phyloP scores from a whole-genome alignment of 1,140 invertebrate genomes.

The Drosophila orosa region DNA sequence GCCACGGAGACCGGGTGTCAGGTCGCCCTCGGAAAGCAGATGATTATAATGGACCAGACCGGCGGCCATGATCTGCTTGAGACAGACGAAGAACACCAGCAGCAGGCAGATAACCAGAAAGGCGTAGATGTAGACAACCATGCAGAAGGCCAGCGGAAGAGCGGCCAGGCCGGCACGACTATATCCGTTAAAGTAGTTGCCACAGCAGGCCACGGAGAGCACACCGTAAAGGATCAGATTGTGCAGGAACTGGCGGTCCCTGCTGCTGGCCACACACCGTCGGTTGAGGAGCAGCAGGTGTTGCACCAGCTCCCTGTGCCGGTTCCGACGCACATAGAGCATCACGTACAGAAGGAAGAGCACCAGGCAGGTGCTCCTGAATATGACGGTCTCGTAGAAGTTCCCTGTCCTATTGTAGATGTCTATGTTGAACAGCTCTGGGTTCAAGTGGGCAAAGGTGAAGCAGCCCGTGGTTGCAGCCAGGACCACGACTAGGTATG shows the following conservation, averaged over 20 bases:
- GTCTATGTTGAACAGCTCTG: constrained; percentile 27
- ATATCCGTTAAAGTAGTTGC: constrained; percentile 45
- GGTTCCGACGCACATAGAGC: constrained; percentile 47
- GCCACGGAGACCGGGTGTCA: constrained; percentile 8
- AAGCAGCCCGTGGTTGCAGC: constrained; percentile 12
- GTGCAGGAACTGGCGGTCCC: constrained; percentile 26
- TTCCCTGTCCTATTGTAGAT: constrained; percentile 65
- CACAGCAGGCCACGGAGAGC: constrained; percentile 14
- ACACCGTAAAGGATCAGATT: constrained; percentile 41
- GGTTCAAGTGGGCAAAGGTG: constrained; percentile 30
- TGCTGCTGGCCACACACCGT: not conserved
- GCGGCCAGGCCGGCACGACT: not conserved
- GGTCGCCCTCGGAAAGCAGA: constrained; percentile 4
- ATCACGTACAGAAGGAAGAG: constrained; percentile 42
- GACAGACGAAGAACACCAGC: constrained; percentile 65
- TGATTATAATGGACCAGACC: constrained; percentile 41
- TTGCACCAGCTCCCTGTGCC: constrained; percentile 45
- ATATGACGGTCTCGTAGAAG: constrained; percentile 49
- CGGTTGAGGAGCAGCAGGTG: constrained; percentile 37
- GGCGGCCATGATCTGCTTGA: constrained; percentile 56
- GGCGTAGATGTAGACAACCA: constrained; percentile 47
- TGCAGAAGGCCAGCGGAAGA: constrained; percentile 5
- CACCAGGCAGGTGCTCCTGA: constrained; percentile 46
- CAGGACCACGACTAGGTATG: constrained; percentile 21
- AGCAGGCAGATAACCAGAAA: constrained; percentile 51